phyloP scores from a whole-genome alignment of 2,888 invertebrate species.

The Pseudococcus longispinus region DNA sequence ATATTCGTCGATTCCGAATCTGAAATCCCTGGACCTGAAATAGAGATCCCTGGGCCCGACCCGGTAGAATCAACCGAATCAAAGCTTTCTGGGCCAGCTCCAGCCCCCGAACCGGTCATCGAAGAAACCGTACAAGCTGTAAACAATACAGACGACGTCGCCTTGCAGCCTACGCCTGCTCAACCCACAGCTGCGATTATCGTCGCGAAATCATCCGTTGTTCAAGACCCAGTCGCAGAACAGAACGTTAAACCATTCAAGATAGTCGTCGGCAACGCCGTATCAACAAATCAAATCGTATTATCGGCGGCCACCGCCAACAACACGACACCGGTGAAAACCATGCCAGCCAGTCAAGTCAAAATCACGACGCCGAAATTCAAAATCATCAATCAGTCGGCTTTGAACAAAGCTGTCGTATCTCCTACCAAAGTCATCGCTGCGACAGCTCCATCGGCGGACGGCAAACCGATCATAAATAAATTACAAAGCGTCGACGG shows the following conservation, averaged over 20 bases:
- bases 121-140: not conserved
- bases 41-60: not conserved
- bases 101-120: not conserved
- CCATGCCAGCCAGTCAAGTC: not conserved
- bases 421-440: not conserved
- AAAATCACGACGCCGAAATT: not conserved
- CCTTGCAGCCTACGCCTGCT: not conserved
- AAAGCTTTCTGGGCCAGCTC: no score
- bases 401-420: not conserved
- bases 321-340: not conserved
- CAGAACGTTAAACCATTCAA: not conserved
- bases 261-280: not conserved
- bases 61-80: not conserved
- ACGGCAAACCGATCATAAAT: not conserved
- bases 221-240: not conserved
- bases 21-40: no score
- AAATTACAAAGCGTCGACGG: conserved; percentile 13
- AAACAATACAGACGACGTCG: not conserved
- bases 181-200: not conserved
- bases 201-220: not conserved
- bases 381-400: not conserved
- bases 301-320: not conserved
- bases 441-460: not conserved
- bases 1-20: not conserved
- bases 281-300: not conserved